These are phyloP conservation scores for Neria commutata DNA, from an alignment of 2,888 invertebrate genomes.

Conservation along the genomic window DNA sequence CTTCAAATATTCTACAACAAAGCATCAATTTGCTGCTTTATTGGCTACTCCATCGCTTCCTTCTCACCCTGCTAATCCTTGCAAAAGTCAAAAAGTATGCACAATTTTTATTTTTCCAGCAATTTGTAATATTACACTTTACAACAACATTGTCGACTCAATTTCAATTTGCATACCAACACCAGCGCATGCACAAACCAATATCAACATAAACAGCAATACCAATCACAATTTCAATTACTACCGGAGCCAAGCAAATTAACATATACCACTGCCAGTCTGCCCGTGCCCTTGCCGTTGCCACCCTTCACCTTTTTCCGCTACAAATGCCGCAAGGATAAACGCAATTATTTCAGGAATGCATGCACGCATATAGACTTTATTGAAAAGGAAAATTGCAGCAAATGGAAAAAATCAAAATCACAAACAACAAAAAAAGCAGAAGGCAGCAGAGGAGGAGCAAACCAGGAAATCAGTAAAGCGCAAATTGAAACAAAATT, in stretches of 20 bases:
- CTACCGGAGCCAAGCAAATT: conserved; percentile 33
- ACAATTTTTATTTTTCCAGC: conserved; percentile 39
- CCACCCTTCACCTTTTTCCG: no score
- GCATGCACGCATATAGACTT: conserved; percentile 34
- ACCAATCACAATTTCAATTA: conserved; percentile 17
- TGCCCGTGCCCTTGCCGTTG: no score
- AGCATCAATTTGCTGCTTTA: no score
- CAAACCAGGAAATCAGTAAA: no score
- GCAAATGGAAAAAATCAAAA: conserved; percentile 16
- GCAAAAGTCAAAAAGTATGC: no score
- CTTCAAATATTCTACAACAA: no score
- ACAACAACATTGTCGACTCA: no score
- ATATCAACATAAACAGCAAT: conserved; percentile 35
- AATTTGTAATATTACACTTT: conserved; percentile 44
- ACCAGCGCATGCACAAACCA: conserved; percentile 27
- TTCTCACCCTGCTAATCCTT: no score
- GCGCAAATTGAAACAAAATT: conserved; percentile 58
- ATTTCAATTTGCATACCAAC: conserved; percentile 36
- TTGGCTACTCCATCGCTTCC: no score
- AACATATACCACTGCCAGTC: conserved; percentile 35
- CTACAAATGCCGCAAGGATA: conserved; percentile 13
- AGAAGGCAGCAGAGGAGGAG: conserved; percentile 27
- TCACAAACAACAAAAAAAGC: conserved; percentile 23
- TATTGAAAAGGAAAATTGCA: conserved; percentile 34
- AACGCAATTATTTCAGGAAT: conserved; percentile 51